Base-by-base conservation (phyloP, 2,888 invertebrate genomes). In the Polyommatus iphigenia region DNA sequence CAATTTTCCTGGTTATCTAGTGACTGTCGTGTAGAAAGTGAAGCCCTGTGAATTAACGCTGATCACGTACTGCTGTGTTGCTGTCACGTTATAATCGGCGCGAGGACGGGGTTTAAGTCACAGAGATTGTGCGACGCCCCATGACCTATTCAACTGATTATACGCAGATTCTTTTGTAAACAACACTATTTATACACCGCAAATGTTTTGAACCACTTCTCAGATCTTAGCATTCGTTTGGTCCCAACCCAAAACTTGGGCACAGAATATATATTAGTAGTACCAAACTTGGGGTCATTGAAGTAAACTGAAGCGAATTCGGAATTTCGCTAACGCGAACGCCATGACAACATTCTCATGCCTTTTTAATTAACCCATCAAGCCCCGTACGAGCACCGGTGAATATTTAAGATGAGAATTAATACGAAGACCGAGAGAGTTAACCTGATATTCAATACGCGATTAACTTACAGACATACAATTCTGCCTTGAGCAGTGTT, bases 31-130 rank as follows among this genome's bases (percentile, higher is more conserved):
- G 20, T 59, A 59, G 62, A 13, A 77, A 13, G 78, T 71, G 24
- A 24, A 50, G 32, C 15, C 8, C 15, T 29, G 15, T 54, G 59
- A 59, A 20, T 24, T 24, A 67, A 67, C 62, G 29, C 24, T 67
- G 24, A 67, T 24, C 62, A 67, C 62, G 62, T 67, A 67, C 62
- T 67, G 62, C 24, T 20, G 59, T 59, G 59, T 62, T 20, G 59
- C 29, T 29, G 59, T 67, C 15, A 15, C 20, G 20, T 67, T 24
- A 59, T 20, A 59, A 3, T 67, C 20, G 13, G 29, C 29, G 2
- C 29, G 29, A 29, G 67, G 67, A 67, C 67, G 29, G 67, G 5
- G 67, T 29, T 62, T 15, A 67, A 29, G 29, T 67, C 67, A 24
- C 62, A 62, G 24, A 62, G 62, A 67, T 67, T 67, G 24, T 62